These are phyloP conservation scores for Archocentrus centrarchus DNA, from an alignment of 2,113 vertebrate genomes.

Conservation along the genomic window DNA sequence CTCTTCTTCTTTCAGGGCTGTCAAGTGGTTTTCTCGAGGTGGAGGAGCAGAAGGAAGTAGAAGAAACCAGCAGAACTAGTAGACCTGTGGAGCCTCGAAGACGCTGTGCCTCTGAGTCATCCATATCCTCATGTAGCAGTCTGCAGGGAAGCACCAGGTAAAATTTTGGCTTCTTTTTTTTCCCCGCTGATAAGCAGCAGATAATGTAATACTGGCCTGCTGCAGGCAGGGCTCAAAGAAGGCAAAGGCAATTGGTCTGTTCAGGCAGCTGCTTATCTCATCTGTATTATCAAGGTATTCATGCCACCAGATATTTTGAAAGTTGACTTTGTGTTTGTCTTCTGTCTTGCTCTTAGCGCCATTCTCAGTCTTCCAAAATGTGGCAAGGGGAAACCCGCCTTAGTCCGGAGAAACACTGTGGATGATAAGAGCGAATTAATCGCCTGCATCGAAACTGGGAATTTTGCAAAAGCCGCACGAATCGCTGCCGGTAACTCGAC, in stretches of 20 bases:
- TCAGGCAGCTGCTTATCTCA: not conserved
- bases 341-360: conserved; percentile 47
- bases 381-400: conserved; percentile 94
- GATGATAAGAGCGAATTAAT: conserved; percentile 95
- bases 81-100: conserved; percentile 87
- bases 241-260: not conserved
- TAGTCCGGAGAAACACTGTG: conserved; percentile 92
- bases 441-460: conserved; percentile 95
- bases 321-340: not conserved
- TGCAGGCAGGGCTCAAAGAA: not conserved
- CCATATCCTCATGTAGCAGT: conserved; percentile 94
- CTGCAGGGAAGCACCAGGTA: conserved; percentile 91
- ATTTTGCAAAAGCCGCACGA: conserved; percentile 95
- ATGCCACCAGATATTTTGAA: not conserved
- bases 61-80: conserved; percentile 62
- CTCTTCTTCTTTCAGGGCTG: conserved; percentile 80
- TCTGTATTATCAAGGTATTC: not conserved
- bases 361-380: conserved; percentile 88
- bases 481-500: conserved; percentile 90
- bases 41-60: conserved; percentile 80
- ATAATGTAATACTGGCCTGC: not conserved
- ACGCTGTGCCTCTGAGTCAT: conserved; percentile 96
- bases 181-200: not conserved
- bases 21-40: conserved; percentile 89
- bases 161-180: not conserved